Conservation (phyloP, 2,113 vertebrate species). For the Perccottus glenii region DNA sequence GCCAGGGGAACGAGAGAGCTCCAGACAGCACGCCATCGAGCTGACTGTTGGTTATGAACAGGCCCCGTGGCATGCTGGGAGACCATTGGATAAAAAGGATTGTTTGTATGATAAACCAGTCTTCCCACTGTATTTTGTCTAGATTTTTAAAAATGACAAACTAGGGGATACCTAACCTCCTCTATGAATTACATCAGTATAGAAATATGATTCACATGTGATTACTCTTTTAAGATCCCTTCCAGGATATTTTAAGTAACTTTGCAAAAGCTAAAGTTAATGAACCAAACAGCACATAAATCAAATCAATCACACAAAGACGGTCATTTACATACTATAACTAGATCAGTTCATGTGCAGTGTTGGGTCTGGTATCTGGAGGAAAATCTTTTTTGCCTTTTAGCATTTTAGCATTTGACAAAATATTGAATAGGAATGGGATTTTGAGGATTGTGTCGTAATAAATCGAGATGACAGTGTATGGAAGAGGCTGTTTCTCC, state of each 20-base stretch:
- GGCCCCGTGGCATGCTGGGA: constrained; percentile 44
- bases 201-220: too few species aligned
- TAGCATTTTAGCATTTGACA: not conserved
- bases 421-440: constrained; percentile 1
- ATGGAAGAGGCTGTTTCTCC: constrained; percentile 7
- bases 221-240: too few species aligned
- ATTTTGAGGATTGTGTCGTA: not conserved
- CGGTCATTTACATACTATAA: too few species aligned
- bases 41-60: constrained; percentile 27
- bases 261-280: too few species aligned
- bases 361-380: too few species aligned
- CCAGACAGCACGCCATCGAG: constrained; percentile 62
- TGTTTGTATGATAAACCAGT: constrained; percentile 8
- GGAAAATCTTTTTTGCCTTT: not conserved
- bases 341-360: too few species aligned
- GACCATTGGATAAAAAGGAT: not conserved
- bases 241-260: too few species aligned
- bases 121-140: not conserved
- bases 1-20: constrained; percentile 58
- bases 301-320: too few species aligned
- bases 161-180: too few species aligned
- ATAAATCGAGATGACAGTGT: constrained; percentile 20
- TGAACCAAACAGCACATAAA: too few species aligned
- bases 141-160: too few species aligned
- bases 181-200: too few species aligned